Percentiles rank a stretch among this genome's conserved stretches.
phyloP scores from a whole-genome alignment of 1,140 invertebrate species.

The Adoxophyes honmai region DNA sequence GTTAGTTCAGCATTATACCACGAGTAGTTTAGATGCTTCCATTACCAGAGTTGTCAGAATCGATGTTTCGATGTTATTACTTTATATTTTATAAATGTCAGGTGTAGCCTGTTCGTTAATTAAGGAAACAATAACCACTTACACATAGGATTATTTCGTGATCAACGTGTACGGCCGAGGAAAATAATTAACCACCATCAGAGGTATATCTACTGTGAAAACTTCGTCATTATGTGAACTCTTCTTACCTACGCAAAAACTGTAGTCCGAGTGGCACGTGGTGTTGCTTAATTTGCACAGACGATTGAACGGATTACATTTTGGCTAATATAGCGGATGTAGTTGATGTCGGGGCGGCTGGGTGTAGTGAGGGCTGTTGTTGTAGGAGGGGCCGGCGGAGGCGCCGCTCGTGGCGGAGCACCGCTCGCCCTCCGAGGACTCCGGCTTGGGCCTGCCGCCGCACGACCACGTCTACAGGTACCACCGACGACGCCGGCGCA shows the following conservation, averaged over 20 bases:
- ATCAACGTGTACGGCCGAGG: too few relatives aligned
- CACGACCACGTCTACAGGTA: conserved; percentile 80
- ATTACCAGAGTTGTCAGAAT: neutral
- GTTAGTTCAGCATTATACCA: conserved; percentile 22
- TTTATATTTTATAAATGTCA: neutral
- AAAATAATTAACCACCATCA: too few relatives aligned
- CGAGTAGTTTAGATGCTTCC: conserved; percentile 28
- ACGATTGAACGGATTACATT: too few relatives aligned
- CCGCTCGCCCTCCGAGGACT: conserved; percentile 90
- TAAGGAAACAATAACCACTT: too few relatives aligned
- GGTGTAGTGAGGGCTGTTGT: conserved; percentile 68
- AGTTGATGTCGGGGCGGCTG: conserved; percentile 19
- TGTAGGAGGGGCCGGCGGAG: conserved; percentile 80
- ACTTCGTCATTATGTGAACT: too few relatives aligned
- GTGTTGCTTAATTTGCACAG: too few relatives aligned
- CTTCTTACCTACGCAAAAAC: too few relatives aligned
- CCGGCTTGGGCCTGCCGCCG: conserved; percentile 87
- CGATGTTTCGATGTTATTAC: conserved; percentile 4
- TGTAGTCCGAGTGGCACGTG: too few relatives aligned
- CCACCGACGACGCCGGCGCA: conserved; percentile 16
- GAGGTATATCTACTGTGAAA: too few relatives aligned
- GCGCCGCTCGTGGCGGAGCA: conserved; percentile 77
- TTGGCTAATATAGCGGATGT: too few relatives aligned
- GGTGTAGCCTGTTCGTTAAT: neutral
- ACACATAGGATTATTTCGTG: too few relatives aligned